Evolutionary conservation across 2,888 invertebrate species (phyloP).

Genomic region (Philereme vetulata): DNA sequence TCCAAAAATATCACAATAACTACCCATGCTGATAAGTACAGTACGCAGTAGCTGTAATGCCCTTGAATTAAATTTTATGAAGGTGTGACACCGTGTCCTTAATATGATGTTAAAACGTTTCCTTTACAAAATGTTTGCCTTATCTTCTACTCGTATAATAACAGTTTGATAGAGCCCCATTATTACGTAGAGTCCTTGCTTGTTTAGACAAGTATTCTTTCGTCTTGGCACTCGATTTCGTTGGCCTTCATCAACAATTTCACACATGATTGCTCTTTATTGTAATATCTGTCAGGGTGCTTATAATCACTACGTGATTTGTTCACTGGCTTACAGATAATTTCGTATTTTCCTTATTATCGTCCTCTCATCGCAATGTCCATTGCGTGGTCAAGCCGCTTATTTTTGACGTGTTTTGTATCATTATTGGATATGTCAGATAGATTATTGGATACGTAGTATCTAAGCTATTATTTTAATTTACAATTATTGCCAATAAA

Average conservation of each 20-base stretch:
- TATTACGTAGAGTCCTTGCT: conserved; percentile 13
- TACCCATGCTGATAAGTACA: conserved; percentile 11
- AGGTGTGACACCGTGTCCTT: conserved; percentile 22
- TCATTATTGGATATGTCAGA: neutral
- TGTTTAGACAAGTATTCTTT: conserved; percentile 9
- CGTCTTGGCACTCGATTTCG: conserved; percentile 12
- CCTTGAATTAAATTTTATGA: conserved; percentile 23
- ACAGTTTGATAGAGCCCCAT: conserved; percentile 17
- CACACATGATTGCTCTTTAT: conserved; percentile 18
- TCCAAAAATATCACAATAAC: conserved; percentile 13
- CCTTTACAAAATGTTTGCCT: conserved; percentile 18
- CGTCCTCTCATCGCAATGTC: neutral
- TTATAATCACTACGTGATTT: conserved; percentile 12
- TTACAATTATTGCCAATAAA: neutral
- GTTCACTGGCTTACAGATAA: neutral
- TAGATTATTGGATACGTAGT: neutral
- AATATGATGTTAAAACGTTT: conserved; percentile 17
- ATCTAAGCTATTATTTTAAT: neutral
- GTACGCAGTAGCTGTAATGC: conserved; percentile 16
- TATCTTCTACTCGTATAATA: conserved; percentile 18
- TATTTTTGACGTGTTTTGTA: neutral
- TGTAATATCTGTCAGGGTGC: conserved; percentile 5
- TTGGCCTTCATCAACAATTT: conserved; percentile 17
- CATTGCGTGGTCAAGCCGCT: neutral
- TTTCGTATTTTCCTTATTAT: neutral